Evolutionary conservation across 1,140 invertebrate genomes (phyloP).

Genomic region (Acromyrmex charruanus): DNA sequence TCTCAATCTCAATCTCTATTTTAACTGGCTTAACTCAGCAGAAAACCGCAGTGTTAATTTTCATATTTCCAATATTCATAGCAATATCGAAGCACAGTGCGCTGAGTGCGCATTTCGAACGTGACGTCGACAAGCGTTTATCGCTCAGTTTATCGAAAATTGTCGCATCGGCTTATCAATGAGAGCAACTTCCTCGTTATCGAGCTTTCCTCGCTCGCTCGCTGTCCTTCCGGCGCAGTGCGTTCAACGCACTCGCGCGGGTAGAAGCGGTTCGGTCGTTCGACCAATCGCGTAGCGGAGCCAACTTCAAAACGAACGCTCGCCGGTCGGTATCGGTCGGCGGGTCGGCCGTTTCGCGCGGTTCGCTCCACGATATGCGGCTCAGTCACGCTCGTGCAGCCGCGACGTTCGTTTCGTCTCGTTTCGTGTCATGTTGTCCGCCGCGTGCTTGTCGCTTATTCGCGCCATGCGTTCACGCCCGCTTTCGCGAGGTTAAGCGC

Average conservation of each 20-base stretch:
- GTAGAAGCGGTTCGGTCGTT: neutral
- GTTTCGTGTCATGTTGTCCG: neutral
- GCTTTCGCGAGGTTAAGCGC: constrained; percentile 21
- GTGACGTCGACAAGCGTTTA: neutral
- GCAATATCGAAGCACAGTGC: neutral
- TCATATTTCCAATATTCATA: neutral
- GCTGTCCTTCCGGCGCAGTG: neutral
- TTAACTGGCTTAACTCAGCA: neutral
- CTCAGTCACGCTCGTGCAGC: constrained; percentile 47
- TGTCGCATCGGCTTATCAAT: constrained; percentile 11
- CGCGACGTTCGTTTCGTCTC: neutral
- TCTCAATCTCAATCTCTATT: no score
- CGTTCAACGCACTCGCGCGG: constrained; percentile 49
- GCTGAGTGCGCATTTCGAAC: neutral
- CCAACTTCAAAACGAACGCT: constrained; percentile 27
- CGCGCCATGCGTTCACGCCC: neutral
- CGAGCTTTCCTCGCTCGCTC: constrained; percentile 17
- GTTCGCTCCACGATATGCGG: neutral
- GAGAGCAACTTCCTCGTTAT: constrained; percentile 26
- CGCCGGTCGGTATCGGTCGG: constrained; percentile 27
- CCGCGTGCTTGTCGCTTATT: constrained; percentile 25
- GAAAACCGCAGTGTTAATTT: neutral
- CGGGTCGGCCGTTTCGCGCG: neutral
- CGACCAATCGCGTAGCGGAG: constrained; percentile 45
- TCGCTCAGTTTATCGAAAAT: neutral